Base-by-base conservation (phyloP, 2,888 invertebrate genomes). In the Philonicus albiceps region DNA sequence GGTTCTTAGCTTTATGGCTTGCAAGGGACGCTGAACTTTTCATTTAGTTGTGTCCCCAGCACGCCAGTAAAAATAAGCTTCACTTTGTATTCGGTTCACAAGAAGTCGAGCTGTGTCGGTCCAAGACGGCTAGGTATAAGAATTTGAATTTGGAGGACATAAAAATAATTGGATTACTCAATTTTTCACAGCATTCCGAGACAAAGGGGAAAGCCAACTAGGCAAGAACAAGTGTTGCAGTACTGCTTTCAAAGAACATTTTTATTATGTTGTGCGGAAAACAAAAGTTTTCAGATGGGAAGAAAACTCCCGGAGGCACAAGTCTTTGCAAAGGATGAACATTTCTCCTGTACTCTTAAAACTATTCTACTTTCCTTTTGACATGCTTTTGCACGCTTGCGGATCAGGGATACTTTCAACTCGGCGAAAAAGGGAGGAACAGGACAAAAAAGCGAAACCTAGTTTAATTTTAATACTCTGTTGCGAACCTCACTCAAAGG, bases 131-230 rank as follows among this genome's bases (percentile, higher is more conserved):
- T 34, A 34, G 30, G 34, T 34, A 74, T 74, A 81, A 81, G 55
- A 81, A 81, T 81, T 81, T 81, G 81, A 81, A 81, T 81, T 55
- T 81, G 27, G 55, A 55, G 81, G 64, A 80, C 55, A 80, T 53
- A 81, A 81, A 81, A 81, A 81, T 81, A 81, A 81, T 81, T 81
- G 81, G 81, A 81, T 81, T 81, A 81, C 81, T 81, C 81, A 81
- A 55, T 81, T 81, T 76, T 81, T 53, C 34, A 31, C 55, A 81
- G 81, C 37, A 81, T 64, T 37, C 73, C 49, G 30, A 73, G 73
- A 84, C 73, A 84, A 40, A 43, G 43, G 49, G 22, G 73, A 30
- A 84, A 73, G 73, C 73, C 84, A 84, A 84, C 73, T 73, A 73
- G 84, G 73, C 73, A 49, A 84, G 73, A 84, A 73, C 84, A 73